Conservation (phyloP, 2,113 vertebrate genomes). For the Irena cyanogastra region DNA sequence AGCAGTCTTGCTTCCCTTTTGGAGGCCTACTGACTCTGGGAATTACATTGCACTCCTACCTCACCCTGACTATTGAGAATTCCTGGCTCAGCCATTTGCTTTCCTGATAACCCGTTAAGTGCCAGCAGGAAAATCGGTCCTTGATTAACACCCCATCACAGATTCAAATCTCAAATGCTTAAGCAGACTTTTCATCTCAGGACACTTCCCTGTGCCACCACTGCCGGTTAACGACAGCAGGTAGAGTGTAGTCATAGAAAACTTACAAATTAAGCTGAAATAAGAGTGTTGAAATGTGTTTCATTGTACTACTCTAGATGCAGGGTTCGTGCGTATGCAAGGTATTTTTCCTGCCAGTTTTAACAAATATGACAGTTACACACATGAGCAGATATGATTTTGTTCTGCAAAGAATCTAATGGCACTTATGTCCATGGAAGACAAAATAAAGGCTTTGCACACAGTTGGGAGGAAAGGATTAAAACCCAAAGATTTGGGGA, state of each 20-base stretch:
- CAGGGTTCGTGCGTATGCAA: not conserved
- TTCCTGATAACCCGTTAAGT: not conserved
- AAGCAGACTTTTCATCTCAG: not conserved
- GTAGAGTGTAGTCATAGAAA: not conserved
- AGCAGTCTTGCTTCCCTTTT: not conserved
- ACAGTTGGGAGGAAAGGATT: not conserved
- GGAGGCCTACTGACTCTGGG: not conserved
- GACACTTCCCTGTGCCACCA: not conserved
- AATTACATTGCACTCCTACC: not conserved
- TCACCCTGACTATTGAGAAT: not conserved
- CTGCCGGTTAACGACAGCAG: not conserved
- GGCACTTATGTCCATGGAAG: not conserved
- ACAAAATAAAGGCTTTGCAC: not conserved
- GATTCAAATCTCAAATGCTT: not conserved
- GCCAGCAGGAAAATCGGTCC: not conserved
- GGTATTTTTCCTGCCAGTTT: not conserved
- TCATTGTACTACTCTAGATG: not conserved
- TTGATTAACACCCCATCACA: rapidly evolving
- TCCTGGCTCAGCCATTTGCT: not conserved
- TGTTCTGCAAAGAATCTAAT: not conserved
- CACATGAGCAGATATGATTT: not conserved
- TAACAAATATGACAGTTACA: not conserved
- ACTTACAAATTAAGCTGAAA: not conserved
- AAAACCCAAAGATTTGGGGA: not conserved
- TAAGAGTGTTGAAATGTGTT: not conserved